Percentiles rank a stretch among this genome's conserved stretches.
These are phyloP conservation scores for Eulemur albifrons DNA, from an alignment of 2,797 vertebrate species.

Conservation along the genomic window DNA sequence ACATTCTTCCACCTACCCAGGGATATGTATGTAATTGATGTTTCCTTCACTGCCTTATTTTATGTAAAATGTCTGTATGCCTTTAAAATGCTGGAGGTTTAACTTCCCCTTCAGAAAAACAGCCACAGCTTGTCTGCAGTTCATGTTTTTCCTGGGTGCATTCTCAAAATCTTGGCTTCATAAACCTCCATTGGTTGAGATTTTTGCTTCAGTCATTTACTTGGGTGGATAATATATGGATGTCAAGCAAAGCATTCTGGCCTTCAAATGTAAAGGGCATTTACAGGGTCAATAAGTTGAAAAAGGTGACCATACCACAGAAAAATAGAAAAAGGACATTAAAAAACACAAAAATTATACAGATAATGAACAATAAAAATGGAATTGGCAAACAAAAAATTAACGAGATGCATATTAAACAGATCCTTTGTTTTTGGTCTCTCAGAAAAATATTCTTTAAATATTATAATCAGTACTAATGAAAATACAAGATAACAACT, in stretches of 20 bases:
- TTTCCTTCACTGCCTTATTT: too few species aligned
- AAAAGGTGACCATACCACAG: background rate
- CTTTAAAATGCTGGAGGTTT: too few species aligned
- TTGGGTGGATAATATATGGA: too few species aligned
- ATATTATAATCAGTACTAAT: background rate
- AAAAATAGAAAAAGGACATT: slow-evolving; percentile 16
- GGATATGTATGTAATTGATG: too few species aligned
- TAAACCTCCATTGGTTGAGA: too few species aligned
- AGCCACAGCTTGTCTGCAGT: too few species aligned
- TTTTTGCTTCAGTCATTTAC: too few species aligned
- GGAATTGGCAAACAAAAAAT: background rate
- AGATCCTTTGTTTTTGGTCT: background rate
- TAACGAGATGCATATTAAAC: background rate
- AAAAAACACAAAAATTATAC: background rate
- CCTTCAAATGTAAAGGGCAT: background rate
- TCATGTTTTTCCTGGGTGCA: too few species aligned
- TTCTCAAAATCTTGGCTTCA: too few species aligned
- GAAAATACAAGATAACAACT: background rate
- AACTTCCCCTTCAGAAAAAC: too few species aligned
- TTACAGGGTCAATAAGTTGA: background rate
- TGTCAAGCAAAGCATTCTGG: background rate
- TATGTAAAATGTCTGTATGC: too few species aligned
- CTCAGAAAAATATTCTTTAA: background rate
- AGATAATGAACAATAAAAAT: background rate
- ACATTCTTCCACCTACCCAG: too few species aligned